Conservation (phyloP, 1,140 invertebrate genomes). For the Drosophila serrata region DNA sequence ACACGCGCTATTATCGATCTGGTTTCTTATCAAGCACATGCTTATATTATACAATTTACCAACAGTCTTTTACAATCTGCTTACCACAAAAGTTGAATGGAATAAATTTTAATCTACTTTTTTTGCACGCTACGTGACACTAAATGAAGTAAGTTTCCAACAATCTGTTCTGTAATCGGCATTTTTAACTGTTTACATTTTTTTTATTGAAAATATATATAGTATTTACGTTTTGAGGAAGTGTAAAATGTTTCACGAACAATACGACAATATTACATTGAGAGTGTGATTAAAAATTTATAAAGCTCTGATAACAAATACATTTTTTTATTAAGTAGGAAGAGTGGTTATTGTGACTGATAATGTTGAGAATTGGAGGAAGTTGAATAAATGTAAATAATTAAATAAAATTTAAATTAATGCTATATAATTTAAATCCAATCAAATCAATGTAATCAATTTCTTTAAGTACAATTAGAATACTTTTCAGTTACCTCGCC, state of each 20-base stretch:
- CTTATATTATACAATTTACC: slow-evolving; percentile 37
- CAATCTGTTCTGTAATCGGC: slow-evolving; percentile 18
- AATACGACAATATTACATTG: slow-evolving; percentile 8
- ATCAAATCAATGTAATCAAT: too few species aligned
- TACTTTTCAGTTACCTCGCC: too few species aligned
- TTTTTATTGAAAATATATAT: background rate
- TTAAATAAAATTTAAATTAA: background rate
- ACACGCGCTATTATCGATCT: slow-evolving; percentile 24
- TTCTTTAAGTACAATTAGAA: too few species aligned
- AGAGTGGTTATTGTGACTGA: background rate
- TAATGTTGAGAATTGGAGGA: background rate
- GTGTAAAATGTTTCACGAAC: slow-evolving; percentile 11
- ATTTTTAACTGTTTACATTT: slow-evolving; percentile 24
- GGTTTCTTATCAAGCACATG: slow-evolving; percentile 36
- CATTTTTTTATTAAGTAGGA: slow-evolving; percentile 1
- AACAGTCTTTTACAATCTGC: slow-evolving; percentile 43
- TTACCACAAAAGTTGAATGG: slow-evolving; percentile 53
- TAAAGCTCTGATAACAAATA: background rate
- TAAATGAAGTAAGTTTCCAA: slow-evolving; percentile 63
- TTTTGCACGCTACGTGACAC: slow-evolving; percentile 63
- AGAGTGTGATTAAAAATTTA: slow-evolving; percentile 3
- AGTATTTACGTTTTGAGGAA: slow-evolving; percentile 23
- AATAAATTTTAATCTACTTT: slow-evolving; percentile 52
- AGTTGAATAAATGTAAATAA: too few species aligned
- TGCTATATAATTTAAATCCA: too few species aligned